Conservation (phyloP, 2,113 vertebrate genomes). For the Nannospalax galili region DNA sequence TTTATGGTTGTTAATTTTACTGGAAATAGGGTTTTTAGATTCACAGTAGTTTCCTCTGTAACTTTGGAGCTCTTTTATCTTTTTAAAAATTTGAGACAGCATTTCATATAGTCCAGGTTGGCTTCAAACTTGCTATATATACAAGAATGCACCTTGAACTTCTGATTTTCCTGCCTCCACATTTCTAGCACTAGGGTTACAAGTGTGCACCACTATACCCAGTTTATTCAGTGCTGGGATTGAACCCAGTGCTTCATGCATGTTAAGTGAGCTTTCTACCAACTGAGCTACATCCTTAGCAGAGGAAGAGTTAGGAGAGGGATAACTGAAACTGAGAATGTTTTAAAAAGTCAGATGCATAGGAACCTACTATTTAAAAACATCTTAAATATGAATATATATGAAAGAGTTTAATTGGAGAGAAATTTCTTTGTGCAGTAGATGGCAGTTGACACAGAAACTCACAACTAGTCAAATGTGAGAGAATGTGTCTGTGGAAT, state of each 20-base stretch:
- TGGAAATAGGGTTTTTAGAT: not conserved
- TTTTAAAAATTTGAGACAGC: too few relatives aligned
- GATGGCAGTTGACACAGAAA: not conserved
- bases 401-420: not conserved
- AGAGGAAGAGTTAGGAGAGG: not conserved
- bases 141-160: too few relatives aligned
- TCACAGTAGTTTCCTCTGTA: not conserved
- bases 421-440: not conserved
- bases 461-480: not conserved
- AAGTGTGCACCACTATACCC: too few relatives aligned
- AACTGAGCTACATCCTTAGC: too few relatives aligned
- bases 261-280: too few relatives aligned
- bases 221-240: too few relatives aligned
- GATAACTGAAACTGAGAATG: not conserved
- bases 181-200: too few relatives aligned
- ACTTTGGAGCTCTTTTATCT: not conserved
- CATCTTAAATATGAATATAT: not conserved
- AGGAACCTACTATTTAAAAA: not conserved
- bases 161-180: too few relatives aligned
- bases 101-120: too few relatives aligned
- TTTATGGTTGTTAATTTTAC: conserved; percentile 1
- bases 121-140: too few relatives aligned
- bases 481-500: not conserved
- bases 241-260: too few relatives aligned
- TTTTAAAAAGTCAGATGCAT: not conserved